phyloP scores from a whole-genome alignment of 2,888 invertebrate species.

The Liopterus haemorrhoidalis region DNA sequence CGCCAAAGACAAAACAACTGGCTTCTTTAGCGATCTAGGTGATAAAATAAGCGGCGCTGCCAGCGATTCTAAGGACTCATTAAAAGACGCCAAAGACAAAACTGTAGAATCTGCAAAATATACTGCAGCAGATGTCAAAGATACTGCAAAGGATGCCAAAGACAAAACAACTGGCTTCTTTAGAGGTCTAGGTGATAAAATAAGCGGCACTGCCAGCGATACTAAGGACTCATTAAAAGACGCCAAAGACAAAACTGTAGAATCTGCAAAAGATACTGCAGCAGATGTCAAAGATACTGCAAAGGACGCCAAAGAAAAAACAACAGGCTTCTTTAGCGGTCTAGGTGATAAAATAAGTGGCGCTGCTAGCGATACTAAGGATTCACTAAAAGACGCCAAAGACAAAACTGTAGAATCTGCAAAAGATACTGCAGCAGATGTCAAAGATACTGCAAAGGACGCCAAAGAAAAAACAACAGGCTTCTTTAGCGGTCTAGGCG shows the following conservation, averaged over 20 bases:
- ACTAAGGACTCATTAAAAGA: constrained; percentile 13
- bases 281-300: constrained; percentile 10
- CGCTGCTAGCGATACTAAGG: neutral
- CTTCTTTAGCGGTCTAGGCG: constrained; percentile 30
- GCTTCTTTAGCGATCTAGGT: constrained; percentile 16
- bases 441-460: constrained; percentile 30
- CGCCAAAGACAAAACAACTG: constrained; percentile 17
- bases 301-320: constrained; percentile 13
- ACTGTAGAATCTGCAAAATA: constrained; percentile 9
- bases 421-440: constrained; percentile 40
- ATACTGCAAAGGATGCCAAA: no score
- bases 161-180: neutral
- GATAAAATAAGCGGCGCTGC: constrained; percentile 14
- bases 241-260: constrained; percentile 14
- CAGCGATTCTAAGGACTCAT: constrained; percentile 12
- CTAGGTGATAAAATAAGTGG: neutral
- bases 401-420: constrained; percentile 48
- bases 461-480: constrained; percentile 35
- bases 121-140: no score
- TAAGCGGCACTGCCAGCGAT: constrained; percentile 4
- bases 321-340: neutral
- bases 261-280: constrained; percentile 5
- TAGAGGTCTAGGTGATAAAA: neutral
- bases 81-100: constrained; percentile 16
- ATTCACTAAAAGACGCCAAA: constrained; percentile 42